phyloP scores from a whole-genome alignment of 2,888 invertebrate genomes.

The Hirtodrosophila confusa region DNA sequence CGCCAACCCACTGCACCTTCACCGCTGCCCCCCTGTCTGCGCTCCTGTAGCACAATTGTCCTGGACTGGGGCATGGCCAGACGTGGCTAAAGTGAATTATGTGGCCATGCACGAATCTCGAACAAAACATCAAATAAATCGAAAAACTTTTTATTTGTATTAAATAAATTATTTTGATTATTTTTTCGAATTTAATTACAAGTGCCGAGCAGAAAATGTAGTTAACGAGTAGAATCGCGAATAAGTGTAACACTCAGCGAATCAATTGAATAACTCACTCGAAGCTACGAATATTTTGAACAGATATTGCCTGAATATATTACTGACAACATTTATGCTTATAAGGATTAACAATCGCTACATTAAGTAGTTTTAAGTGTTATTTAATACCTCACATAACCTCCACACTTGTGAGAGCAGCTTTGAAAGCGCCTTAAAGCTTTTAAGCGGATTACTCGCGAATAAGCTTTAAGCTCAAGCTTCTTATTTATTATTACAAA shows the following conservation, averaged over 20 bases:
- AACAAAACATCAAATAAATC: constrained; percentile 66
- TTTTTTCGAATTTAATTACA: constrained; percentile 47
- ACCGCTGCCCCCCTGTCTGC: constrained; percentile 28
- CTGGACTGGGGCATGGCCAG: not conserved
- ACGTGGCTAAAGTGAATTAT: constrained; percentile 67
- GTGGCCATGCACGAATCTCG: constrained; percentile 54
- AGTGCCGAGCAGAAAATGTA: constrained; percentile 22
- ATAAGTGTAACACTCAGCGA: constrained; percentile 16
- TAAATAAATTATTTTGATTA: constrained; percentile 74
- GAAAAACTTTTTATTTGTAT: constrained; percentile 76
- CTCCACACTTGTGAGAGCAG: too few species aligned
- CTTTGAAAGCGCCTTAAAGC: too few species aligned
- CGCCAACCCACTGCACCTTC: constrained; percentile 46
- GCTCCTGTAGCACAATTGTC: not conserved
- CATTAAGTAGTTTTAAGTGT: too few species aligned
- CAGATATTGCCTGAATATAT: too few species aligned
- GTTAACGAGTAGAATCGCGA: constrained; percentile 15
- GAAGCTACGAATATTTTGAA: too few species aligned
- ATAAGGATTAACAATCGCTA: too few species aligned
- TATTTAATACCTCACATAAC: too few species aligned
- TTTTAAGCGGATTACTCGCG: too few species aligned
- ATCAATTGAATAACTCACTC: constrained; percentile 1
- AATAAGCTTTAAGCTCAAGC: too few species aligned
- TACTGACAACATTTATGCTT: too few species aligned
- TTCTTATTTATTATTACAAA: too few species aligned